These are phyloP conservation scores for Pycnonotus jocosus DNA, from an alignment of 2,113 vertebrate species.

Conservation along the genomic window DNA sequence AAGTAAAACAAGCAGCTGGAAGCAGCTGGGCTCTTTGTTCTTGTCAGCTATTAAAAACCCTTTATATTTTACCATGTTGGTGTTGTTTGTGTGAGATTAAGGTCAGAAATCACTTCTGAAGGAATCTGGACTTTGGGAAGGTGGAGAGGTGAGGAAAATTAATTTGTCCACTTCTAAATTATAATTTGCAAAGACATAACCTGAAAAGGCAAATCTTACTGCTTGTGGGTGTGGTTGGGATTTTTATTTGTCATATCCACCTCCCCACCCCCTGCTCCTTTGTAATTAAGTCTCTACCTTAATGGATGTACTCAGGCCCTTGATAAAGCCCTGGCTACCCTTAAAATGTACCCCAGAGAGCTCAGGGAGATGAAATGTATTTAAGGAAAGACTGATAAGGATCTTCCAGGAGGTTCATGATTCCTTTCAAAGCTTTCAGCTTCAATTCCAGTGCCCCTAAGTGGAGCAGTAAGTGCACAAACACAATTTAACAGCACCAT, in stretches of 20 bases:
- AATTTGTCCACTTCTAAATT: background rate
- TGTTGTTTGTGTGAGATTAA: background rate
- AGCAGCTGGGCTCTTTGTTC: background rate
- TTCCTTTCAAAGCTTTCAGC: constrained; percentile 4
- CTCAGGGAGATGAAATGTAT: background rate
- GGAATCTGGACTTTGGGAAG: background rate
- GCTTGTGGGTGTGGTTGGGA: background rate
- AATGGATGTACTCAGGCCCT: constrained; percentile 1
- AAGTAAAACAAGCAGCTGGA: background rate
- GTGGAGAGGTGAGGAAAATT: background rate
- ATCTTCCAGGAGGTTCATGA: background rate
- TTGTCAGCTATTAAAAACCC: background rate
- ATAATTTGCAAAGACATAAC: background rate
- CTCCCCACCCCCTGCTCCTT: background rate
- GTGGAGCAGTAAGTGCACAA: background rate
- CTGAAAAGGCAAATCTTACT: background rate
- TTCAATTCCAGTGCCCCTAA: background rate
- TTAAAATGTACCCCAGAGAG: background rate
- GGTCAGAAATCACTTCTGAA: background rate
- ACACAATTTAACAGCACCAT: background rate
- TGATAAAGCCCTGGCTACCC: background rate
- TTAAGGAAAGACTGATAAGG: constrained; percentile 6
- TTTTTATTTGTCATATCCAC: background rate
- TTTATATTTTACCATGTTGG: background rate
- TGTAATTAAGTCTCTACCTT: background rate